Percentiles rank a stretch among this genome's conserved stretches.
Evolutionary conservation across 1,140 invertebrate species (phyloP).

Genomic region (Onthophagus taurus): DNA sequence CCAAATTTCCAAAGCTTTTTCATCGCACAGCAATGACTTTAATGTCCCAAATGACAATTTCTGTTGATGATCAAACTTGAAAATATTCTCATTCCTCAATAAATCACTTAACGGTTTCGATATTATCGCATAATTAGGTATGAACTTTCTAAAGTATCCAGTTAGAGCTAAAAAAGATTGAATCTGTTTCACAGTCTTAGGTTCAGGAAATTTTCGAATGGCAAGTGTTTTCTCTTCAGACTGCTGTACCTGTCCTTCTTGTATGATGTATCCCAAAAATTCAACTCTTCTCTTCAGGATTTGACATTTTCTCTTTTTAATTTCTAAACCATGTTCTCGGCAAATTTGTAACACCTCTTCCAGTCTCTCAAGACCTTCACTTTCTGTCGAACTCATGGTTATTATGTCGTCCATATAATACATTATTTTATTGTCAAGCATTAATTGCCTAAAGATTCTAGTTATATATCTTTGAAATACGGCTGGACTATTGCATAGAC

Average conservation of each 20-base stretch:
- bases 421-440: background rate
- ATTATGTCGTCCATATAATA: conserved; percentile 10
- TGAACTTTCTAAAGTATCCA: too few species aligned
- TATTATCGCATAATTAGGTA: too few species aligned
- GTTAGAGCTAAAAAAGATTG: conserved; percentile 23
- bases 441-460: background rate
- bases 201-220: conserved; percentile 26
- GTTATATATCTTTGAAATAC: conserved; percentile 2
- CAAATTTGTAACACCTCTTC: background rate
- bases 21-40: too few species aligned
- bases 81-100: too few species aligned
- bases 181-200: conserved; percentile 22
- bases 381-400: background rate
- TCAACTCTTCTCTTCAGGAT: conserved; percentile 18
- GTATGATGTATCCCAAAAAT: conserved; percentile 15
- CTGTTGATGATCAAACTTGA: too few species aligned
- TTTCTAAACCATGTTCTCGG: conserved; percentile 4
- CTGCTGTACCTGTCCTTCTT: conserved; percentile 1
- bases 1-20: too few species aligned
- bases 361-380: conserved; percentile 4
- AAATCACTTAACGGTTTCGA: too few species aligned
- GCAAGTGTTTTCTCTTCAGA: conserved; percentile 28
- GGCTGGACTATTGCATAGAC: conserved; percentile 5
- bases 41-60: too few species aligned
- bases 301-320: conserved; percentile 8